Evolutionary conservation across 2,888 invertebrate species (phyloP).

Genomic region (Onchidella celtica): DNA sequence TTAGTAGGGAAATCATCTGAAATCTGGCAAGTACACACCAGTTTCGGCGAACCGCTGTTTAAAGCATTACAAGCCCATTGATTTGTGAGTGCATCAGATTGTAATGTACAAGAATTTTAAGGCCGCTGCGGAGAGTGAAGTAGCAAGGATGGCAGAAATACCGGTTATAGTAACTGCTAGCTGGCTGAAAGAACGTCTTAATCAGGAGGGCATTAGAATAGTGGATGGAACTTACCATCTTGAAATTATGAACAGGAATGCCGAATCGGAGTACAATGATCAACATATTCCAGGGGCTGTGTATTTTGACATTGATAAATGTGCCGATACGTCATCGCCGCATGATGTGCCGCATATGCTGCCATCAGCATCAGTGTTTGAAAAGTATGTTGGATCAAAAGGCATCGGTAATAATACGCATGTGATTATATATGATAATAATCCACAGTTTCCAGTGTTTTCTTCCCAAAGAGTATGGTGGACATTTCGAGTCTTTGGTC

Average conservation of each 20-base stretch:
- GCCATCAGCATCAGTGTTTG: conserved; percentile 62
- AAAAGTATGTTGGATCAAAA: conserved; percentile 61
- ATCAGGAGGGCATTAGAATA: conserved; percentile 58
- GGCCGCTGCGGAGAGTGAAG: no score
- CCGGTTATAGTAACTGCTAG: conserved; percentile 50
- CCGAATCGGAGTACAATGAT: conserved; percentile 63
- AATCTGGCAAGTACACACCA: no score
- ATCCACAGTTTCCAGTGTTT: conserved; percentile 58
- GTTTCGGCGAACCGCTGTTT: no score
- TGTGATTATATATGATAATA: conserved; percentile 65
- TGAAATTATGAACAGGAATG: conserved; percentile 66
- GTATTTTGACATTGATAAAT: conserved; percentile 77
- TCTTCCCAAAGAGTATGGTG: conserved; percentile 67
- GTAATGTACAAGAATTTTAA: no score
- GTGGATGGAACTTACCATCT: conserved; percentile 75
- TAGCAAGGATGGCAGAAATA: no score
- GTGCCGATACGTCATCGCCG: conserved; percentile 63
- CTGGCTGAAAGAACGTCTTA: conserved; percentile 50
- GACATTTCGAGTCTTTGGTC: conserved; percentile 67
- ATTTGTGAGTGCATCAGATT: no score
- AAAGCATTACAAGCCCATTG: no score
- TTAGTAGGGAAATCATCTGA: no score
- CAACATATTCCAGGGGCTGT: conserved; percentile 75
- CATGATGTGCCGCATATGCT: conserved; percentile 68
- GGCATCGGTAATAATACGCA: conserved; percentile 68